phyloP scores from a whole-genome alignment of 2,888 invertebrate species.

The Anarsia innoxiella region DNA sequence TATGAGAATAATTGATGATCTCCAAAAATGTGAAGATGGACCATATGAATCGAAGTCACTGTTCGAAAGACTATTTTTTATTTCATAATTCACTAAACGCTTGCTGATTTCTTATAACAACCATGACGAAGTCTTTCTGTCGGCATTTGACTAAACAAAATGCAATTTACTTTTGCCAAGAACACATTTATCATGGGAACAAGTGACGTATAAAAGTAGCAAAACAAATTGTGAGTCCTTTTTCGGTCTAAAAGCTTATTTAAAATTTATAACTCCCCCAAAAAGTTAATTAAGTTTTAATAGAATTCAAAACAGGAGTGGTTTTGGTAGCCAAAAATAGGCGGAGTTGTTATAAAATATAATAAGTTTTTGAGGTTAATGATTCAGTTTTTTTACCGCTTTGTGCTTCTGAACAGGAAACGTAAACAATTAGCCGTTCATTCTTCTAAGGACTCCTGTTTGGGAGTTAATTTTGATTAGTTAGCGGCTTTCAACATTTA shows the following conservation, averaged over 20 bases:
- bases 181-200: constrained; percentile 67
- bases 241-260: constrained; percentile 55
- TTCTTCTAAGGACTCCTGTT: constrained; percentile 14
- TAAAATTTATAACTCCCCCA: constrained; percentile 58
- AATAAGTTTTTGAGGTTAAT: constrained; percentile 68
- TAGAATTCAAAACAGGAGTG: constrained; percentile 72
- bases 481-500: background rate
- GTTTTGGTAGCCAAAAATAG: constrained; percentile 74
- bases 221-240: constrained; percentile 68
- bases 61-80: constrained; percentile 5
- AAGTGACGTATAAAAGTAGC: constrained; percentile 73
- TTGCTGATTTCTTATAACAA: constrained; percentile 14
- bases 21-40: background rate
- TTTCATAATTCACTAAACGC: constrained; percentile 24
- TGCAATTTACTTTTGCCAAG: constrained; percentile 57
- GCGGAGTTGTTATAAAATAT: constrained; percentile 72
- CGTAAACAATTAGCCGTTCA: constrained; percentile 51
- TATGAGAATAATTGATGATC: constrained; percentile 4
- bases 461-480: constrained; percentile 8
- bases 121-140: constrained; percentile 44
- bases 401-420: constrained; percentile 50
- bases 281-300: constrained; percentile 76
- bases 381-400: constrained; percentile 44
- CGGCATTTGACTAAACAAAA: constrained; percentile 51
- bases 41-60: constrained; percentile 1